phyloP scores from a whole-genome alignment of 1,140 invertebrate species.

The Hylaeus volcanicus region DNA sequence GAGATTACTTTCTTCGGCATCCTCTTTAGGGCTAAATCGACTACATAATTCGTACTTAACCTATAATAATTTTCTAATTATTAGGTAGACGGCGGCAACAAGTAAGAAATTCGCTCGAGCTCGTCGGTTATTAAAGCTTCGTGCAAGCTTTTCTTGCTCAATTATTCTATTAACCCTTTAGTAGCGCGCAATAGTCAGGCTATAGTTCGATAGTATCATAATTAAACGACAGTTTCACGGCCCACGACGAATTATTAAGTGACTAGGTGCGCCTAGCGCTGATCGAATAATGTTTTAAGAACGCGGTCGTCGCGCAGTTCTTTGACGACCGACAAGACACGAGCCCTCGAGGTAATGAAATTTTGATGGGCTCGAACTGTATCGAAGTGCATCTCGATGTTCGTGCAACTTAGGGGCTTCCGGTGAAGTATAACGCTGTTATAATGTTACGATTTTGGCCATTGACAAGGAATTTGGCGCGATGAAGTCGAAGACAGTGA shows the following conservation, averaged over 20 bases:
- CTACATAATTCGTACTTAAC: too few species aligned
- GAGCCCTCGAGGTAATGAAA: constrained; percentile 14
- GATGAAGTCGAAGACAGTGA: not conserved
- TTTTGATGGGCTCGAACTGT: constrained; percentile 12
- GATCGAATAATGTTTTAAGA: constrained; percentile 31
- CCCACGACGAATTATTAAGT: not conserved
- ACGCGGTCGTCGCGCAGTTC: not conserved
- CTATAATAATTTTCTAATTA: not conserved
- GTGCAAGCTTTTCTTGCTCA: not conserved
- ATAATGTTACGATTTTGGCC: constrained; percentile 7
- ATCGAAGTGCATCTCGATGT: constrained; percentile 13
- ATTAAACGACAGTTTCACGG: not conserved
- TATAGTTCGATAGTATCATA: not conserved
- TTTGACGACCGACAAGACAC: not conserved
- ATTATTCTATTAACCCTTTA: constrained; percentile 17
- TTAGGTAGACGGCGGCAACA: not conserved
- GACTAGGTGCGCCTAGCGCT: not conserved
- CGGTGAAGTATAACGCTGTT: constrained; percentile 11
- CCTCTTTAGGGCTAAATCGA: too few species aligned
- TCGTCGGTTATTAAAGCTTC: not conserved
- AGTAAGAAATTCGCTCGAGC: not conserved
- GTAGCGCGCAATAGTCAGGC: not conserved
- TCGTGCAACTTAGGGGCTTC: constrained; percentile 13
- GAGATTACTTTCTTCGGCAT: too few species aligned
- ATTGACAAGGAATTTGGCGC: not conserved